Evolutionary conservation across 2,888 invertebrate genomes (phyloP).

Genomic region (Tenthredo notha): DNA sequence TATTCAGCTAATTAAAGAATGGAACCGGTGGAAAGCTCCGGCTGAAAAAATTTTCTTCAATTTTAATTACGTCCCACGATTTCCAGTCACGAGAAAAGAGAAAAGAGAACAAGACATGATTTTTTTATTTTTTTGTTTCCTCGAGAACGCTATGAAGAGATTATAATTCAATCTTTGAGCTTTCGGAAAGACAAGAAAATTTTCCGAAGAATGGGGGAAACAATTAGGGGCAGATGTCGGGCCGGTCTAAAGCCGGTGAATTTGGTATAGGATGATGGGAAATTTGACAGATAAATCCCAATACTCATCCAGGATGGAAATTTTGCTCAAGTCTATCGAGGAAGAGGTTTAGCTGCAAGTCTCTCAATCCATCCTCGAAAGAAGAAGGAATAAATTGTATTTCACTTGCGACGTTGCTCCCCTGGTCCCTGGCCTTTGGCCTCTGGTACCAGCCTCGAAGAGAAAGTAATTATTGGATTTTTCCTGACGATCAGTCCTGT

Average conservation of each 20-base stretch:
- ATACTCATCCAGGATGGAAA: neutral
- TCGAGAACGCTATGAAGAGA: neutral
- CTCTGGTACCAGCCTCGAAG: constrained; percentile 9
- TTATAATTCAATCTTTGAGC: neutral
- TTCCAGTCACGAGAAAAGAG: neutral
- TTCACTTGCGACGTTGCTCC: no score
- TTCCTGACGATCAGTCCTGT: neutral
- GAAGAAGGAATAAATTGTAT: constrained; percentile 21
- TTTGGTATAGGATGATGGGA: neutral
- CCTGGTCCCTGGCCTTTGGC: neutral
- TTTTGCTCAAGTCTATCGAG: neutral
- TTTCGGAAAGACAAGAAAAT: neutral
- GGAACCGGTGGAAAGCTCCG: neutral
- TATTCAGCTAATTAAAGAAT: neutral
- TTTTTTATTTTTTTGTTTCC: neutral
- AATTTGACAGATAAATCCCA: constrained; percentile 23
- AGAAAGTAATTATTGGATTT: constrained; percentile 42
- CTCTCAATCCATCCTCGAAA: neutral
- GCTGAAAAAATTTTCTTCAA: neutral
- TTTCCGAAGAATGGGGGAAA: neutral
- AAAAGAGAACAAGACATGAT: neutral
- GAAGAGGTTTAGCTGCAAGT: neutral
- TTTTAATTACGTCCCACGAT: neutral
- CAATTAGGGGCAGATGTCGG: neutral
- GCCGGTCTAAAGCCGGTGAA: neutral